Evolutionary conservation across 30 jellyfish, hydroid and myxozoan genomes (phyloP).

Genomic region (Sanderia malayensis): DNA sequence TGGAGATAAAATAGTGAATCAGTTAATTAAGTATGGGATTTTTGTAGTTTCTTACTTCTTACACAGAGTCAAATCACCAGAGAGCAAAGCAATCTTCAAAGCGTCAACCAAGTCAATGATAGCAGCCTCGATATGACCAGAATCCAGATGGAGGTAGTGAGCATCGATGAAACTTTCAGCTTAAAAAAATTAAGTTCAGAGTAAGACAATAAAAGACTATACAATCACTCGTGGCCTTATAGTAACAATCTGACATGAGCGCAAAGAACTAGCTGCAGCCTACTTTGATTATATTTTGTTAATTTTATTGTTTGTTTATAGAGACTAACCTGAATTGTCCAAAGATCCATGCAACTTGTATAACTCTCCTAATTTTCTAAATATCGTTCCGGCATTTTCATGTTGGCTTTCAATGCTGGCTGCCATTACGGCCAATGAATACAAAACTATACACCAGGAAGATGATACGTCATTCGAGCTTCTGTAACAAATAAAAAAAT

Average conservation of each 20-base stretch:
- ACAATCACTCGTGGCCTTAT: no score
- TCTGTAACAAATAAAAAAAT: conserved; percentile 19
- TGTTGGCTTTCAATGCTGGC: conserved; percentile 40
- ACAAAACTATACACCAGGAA: conserved; percentile 46
- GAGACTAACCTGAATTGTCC: conserved; percentile 43
- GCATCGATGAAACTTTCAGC: conserved; percentile 53
- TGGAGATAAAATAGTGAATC: no score
- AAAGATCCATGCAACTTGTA: conserved; percentile 11
- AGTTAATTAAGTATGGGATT: no score
- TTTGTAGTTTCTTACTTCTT: neutral
- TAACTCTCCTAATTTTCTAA: conserved; percentile 28
- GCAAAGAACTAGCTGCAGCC: no score
- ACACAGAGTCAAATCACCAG: neutral
- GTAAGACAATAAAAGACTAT: neutral
- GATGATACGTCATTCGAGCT: conserved; percentile 17
- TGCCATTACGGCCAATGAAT: conserved; percentile 41
- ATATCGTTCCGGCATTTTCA: conserved; percentile 16
- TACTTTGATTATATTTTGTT: neutral
- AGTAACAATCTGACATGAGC: no score
- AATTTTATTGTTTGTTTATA: no score
- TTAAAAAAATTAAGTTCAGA: neutral
- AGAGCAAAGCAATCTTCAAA: conserved; percentile 9
- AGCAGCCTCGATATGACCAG: conserved; percentile 30
- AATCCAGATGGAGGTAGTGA: conserved; percentile 15
- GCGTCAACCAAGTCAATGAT: conserved; percentile 35